phyloP scores from a whole-genome alignment of 2,113 vertebrate genomes.

The Melanostigma gelatinosum region DNA sequence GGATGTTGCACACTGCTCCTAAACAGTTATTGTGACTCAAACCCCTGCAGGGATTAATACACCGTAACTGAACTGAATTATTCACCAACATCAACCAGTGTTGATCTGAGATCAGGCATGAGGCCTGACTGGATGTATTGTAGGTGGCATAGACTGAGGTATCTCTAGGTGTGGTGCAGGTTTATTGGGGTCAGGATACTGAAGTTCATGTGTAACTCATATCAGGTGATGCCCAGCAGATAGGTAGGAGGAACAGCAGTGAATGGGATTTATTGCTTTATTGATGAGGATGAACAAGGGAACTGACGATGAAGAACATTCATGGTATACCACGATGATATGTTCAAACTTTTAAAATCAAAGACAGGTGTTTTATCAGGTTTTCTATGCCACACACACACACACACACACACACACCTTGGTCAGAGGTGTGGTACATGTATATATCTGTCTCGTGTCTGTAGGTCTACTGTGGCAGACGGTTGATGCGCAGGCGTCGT shows the following conservation, averaged over 20 bases:
- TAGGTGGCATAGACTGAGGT: not conserved
- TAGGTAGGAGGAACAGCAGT: not conserved
- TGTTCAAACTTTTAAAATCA: no score
- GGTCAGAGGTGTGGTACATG: not conserved
- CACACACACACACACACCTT: not conserved
- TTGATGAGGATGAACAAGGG: not conserved
- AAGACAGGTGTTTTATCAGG: no score
- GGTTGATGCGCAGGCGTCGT: accelerated
- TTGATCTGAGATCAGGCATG: not conserved
- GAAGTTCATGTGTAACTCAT: not conserved
- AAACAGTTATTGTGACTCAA: not conserved
- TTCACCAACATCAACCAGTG: constrained; percentile 27
- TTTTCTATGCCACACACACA: no score
- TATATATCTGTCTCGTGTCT: not conserved
- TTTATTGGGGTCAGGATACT: not conserved
- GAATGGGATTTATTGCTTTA: constrained; percentile 16
- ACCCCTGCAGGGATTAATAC: not conserved
- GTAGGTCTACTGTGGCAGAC: not conserved
- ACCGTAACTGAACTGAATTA: not conserved
- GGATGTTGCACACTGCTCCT: not conserved
- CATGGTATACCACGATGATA: not conserved
- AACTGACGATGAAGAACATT: not conserved
- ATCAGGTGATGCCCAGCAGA: not conserved
- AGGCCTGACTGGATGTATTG: no score
- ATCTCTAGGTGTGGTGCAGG: constrained; percentile 14